Conservation (phyloP, 1,140 invertebrate species). For the Monomorium pharaonis region DNA sequence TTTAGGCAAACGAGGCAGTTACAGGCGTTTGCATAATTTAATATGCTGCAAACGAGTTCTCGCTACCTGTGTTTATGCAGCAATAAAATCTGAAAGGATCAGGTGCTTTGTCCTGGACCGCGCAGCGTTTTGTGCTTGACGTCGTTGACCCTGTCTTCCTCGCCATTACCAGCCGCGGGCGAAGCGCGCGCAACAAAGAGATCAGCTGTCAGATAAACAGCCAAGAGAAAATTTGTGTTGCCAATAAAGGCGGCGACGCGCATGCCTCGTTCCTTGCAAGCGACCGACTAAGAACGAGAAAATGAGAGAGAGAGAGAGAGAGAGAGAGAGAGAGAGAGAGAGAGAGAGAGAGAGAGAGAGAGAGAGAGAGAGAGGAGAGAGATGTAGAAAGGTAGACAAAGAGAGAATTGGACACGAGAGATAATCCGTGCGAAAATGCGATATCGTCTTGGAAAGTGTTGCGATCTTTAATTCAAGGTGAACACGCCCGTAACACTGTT, state of each 20-base stretch:
- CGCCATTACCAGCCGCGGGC: constrained; percentile 58
- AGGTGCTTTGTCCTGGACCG: constrained; percentile 58
- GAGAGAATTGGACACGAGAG: constrained; percentile 21
- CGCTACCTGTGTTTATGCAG: constrained; percentile 60
- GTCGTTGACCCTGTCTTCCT: constrained; percentile 58
- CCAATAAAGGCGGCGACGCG: constrained; percentile 59
- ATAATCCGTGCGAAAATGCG: constrained; percentile 29
- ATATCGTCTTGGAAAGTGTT: not conserved
- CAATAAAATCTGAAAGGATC: constrained; percentile 61
- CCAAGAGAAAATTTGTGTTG: constrained; percentile 59
- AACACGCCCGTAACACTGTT: not conserved
- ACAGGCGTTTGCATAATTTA: constrained; percentile 61
- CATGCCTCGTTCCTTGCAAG: constrained; percentile 47
- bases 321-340: not conserved
- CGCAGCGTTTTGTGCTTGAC: constrained; percentile 54
- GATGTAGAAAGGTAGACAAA: not conserved
- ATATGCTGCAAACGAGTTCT: constrained; percentile 58
- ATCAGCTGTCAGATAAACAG: constrained; percentile 60
- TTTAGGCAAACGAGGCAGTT: constrained; percentile 61
- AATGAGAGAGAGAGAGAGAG: not conserved
- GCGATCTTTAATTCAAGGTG: not conserved
- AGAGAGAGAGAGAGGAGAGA: not conserved
- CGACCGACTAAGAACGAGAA: not conserved
- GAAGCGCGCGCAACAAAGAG: constrained; percentile 58
- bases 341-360: not conserved